These are phyloP conservation scores for Dioctria rufipes DNA, from an alignment of 2,888 invertebrate species.

Conservation along the genomic window DNA sequence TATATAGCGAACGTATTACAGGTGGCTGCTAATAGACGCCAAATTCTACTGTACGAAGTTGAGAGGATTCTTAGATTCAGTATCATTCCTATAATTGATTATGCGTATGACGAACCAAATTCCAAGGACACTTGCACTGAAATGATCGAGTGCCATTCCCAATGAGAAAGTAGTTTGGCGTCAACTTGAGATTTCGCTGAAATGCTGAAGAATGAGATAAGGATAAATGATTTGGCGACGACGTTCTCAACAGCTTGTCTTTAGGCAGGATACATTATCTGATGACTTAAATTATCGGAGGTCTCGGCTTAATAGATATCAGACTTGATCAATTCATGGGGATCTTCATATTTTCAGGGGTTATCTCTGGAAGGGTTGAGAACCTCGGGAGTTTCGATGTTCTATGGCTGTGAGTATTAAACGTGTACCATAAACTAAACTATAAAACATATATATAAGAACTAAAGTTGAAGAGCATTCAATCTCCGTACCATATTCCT, in stretches of 20 bases:
- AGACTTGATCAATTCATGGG: not conserved
- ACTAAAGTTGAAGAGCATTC: not conserved
- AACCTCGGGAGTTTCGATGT: not conserved
- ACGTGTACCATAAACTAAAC: not conserved
- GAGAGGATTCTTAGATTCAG: too few species aligned
- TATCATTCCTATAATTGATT: too few species aligned
- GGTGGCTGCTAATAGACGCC: too few species aligned
- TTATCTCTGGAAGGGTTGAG: not conserved
- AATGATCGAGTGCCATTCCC: too few species aligned
- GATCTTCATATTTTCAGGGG: not conserved
- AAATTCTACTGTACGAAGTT: too few species aligned
- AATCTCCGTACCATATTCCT: constrained; percentile 4
- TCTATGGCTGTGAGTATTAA: not conserved
- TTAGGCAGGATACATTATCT: constrained; percentile 1
- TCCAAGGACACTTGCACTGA: too few species aligned
- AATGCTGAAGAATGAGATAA: too few species aligned
- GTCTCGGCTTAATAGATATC: not conserved
- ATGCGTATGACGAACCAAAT: too few species aligned
- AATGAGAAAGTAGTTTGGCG: too few species aligned
- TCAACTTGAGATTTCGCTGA: too few species aligned
- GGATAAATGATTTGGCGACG: too few species aligned
- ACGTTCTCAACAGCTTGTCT: not conserved
- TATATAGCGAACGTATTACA: too few species aligned
- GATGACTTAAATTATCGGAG: not conserved
- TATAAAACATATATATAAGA: not conserved